phyloP scores from a whole-genome alignment of 2,888 invertebrate genomes.

The Trachelus tabidus region DNA sequence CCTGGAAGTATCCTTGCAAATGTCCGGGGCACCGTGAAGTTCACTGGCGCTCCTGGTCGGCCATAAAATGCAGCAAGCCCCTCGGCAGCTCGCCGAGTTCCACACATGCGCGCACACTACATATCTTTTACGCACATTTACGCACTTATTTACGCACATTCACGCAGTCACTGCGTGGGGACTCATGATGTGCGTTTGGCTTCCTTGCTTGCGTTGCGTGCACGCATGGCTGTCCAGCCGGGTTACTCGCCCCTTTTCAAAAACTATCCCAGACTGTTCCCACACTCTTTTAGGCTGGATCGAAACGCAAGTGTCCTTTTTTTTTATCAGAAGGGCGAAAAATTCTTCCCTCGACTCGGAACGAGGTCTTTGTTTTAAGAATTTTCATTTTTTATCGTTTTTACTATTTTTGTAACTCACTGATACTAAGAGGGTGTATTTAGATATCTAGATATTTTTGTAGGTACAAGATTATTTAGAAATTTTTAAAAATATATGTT shows the following conservation, averaged over 20 bases:
- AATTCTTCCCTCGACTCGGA: not conserved
- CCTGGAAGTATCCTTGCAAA: not conserved
- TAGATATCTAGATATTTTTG: not conserved
- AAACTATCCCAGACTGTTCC: slow-evolving; percentile 12
- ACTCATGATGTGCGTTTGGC: not conserved
- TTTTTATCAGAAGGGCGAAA: not conserved
- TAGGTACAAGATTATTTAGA: not conserved
- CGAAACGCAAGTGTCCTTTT: not conserved
- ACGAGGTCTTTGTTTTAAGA: not conserved
- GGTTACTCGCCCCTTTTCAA: not conserved
- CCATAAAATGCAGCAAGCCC: slow-evolving; percentile 19
- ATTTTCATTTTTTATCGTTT: not conserved
- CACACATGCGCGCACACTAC: not conserved
- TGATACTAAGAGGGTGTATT: not conserved
- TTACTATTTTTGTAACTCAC: not conserved
- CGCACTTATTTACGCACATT: not conserved
- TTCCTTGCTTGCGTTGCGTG: not conserved
- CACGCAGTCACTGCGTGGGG: not conserved
- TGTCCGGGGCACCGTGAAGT: slow-evolving; percentile 1
- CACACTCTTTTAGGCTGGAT: slow-evolving; percentile 10
- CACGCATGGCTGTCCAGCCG: not conserved
- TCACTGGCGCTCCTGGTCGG: slow-evolving; percentile 14
- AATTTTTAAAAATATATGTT: not conserved
- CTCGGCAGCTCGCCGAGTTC: slow-evolving; percentile 5
- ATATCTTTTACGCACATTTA: not conserved